Evolutionary conservation across 2,113 vertebrate species (phyloP).

Genomic region (Poeciliopsis occidentalis): DNA sequence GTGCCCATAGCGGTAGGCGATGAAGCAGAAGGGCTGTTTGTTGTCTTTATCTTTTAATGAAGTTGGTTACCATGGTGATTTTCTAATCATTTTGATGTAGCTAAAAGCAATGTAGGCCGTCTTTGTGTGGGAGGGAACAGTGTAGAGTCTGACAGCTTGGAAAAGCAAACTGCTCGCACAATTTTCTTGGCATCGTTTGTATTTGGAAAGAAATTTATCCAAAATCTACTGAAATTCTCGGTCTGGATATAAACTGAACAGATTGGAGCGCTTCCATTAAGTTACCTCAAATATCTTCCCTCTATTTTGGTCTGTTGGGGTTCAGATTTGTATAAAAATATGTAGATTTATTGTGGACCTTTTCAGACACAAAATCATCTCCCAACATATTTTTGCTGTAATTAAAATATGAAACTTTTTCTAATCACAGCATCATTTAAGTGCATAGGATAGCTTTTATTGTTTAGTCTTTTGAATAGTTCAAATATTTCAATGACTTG

Average conservation of each 20-base stretch:
- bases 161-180: conserved; percentile 35
- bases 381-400: too few species aligned
- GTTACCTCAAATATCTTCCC: not conserved
- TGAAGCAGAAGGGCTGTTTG: conserved; percentile 16
- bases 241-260: conserved; percentile 14
- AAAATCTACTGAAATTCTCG: conserved; percentile 30
- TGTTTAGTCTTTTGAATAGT: not conserved
- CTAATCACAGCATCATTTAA: too few species aligned
- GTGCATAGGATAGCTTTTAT: too few species aligned
- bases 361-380: too few species aligned
- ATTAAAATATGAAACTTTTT: too few species aligned
- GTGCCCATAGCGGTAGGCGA: not conserved
- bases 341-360: too few species aligned
- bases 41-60: conserved; percentile 20
- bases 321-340: too few species aligned
- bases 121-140: conserved; percentile 26
- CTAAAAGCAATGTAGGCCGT: conserved; percentile 34
- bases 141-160: conserved; percentile 7
- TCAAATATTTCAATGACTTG: not conserved
- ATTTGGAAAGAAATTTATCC: conserved; percentile 36
- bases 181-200: conserved; percentile 32
- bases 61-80: conserved; percentile 42
- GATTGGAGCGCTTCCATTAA: not conserved
- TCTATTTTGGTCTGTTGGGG: too few species aligned
- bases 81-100: conserved; percentile 18